Base-by-base conservation (phyloP, 37 sponge, comb jelly and placozoan genomes). In the Hexactinellida sp. region DNA sequence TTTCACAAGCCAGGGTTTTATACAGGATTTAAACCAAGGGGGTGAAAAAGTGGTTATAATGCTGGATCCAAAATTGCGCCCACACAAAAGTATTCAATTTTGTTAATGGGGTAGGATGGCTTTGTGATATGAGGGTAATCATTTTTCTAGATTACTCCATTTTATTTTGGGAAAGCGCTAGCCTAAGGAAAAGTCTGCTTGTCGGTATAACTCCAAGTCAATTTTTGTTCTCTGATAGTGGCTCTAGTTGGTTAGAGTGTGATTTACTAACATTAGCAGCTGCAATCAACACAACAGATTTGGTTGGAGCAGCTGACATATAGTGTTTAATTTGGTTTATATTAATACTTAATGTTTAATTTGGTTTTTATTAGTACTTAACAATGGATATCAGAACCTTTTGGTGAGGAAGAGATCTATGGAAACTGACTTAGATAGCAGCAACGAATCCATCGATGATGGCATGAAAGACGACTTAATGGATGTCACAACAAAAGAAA, bases 401-500 rank as follows among this genome's bases (percentile, higher is more conserved):
- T 63, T 63, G 76, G 5, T 23, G 28, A 63, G 76, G 13, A 63
- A 63, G 76, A 63, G 76, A 63, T 23, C 76, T 25, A 63, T 32
- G 76, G 76, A 63, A 63, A n/a, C 76, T 63, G 76, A n/a, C 21
- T 7, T 63, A 63, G 76, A 63, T 7, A 63, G 76, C 76, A 28
- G 76, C 13, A 63, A 23, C 34, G n/a, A n/a, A n/a, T n/a, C n/a
- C n/a, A n/a, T n/a, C n/a, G 76, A 63, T 63, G 76, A 25, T 63
- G 13, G 13, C 13, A 63, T 63, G 30, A n/a, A 63, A 63, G 5
- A 63, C 13, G 30, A 63, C 25, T 63, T 63, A 28, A 63, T 63
- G 76, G 76, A 63, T 63, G 30, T 10, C 32, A 28, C 1, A 63
- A 63, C 5, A 63, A 63, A 7, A 3, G 13, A 23, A 63, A 63